These are phyloP conservation scores for Antrozous pallidus DNA, from an alignment of 2,797 vertebrate species.

Conservation along the genomic window DNA sequence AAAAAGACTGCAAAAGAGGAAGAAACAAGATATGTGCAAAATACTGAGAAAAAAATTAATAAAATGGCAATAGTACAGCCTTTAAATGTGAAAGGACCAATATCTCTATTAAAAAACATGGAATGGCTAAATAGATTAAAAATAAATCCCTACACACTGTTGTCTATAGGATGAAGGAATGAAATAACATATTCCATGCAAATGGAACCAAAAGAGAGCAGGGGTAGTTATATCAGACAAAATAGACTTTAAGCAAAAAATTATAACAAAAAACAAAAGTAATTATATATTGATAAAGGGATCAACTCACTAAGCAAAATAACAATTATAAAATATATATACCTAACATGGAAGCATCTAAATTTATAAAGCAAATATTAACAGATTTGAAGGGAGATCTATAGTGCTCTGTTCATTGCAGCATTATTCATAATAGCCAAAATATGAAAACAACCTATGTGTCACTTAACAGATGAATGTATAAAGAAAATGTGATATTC, in stretches of 20 bases:
- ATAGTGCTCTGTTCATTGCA: neutral
- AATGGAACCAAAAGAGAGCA: neutral
- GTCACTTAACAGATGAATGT: neutral
- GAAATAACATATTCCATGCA: no score
- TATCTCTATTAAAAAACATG: neutral
- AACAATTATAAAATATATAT: neutral
- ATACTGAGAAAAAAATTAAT: neutral
- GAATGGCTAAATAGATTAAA: neutral
- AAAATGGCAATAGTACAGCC: neutral
- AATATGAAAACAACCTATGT: neutral
- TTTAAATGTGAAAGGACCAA: neutral
- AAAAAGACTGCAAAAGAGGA: neutral
- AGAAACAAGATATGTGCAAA: neutral
- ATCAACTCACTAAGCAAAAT: neutral
- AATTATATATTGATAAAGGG: neutral
- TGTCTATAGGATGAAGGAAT: neutral
- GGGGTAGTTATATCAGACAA: neutral
- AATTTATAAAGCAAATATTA: neutral
- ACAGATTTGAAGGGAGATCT: neutral
- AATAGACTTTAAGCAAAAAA: neutral
- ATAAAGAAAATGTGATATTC: neutral
- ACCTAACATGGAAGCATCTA: neutral
- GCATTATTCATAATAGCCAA: neutral
- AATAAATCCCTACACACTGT: neutral
- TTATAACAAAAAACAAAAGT: neutral